Evolutionary conservation across 2,113 vertebrate species (phyloP).

Genomic region (Apaloderma vittatum): DNA sequence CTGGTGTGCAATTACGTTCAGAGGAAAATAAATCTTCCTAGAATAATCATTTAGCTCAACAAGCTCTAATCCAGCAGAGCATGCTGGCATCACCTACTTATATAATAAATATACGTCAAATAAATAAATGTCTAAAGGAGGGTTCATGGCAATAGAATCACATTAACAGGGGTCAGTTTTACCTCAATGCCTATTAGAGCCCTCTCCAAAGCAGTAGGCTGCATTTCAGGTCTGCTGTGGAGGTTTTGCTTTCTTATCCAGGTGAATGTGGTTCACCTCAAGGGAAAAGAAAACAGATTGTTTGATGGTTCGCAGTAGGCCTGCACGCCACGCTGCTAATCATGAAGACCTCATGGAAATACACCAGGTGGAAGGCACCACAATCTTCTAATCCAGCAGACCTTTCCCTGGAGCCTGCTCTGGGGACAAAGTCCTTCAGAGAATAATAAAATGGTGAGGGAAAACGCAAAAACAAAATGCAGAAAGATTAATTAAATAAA

Average conservation of each 20-base stretch:
- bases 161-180: constrained; percentile 55
- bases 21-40: constrained; percentile 70
- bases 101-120: constrained; percentile 49
- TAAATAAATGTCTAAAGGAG: constrained; percentile 64
- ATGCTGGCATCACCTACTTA: constrained; percentile 53
- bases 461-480: constrained; percentile 55
- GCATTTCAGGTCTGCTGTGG: constrained; percentile 58
- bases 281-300: constrained; percentile 75
- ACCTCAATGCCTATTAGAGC: constrained; percentile 35
- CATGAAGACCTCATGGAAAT: constrained; percentile 56
- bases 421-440: constrained; percentile 8
- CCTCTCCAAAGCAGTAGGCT: constrained; percentile 70
- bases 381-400: background rate
- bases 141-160: constrained; percentile 52
- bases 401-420: background rate
- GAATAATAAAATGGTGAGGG: constrained; percentile 40
- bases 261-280: constrained; percentile 67
- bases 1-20: background rate
- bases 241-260: constrained; percentile 70
- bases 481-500: constrained; percentile 72
- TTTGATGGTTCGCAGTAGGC: constrained; percentile 22
- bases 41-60: constrained; percentile 55
- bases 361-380: constrained; percentile 28
- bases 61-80: constrained; percentile 50
- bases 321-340: constrained; percentile 12